Base-by-base conservation (phyloP, 2,797 vertebrate genomes). In the Chloroceryle inda region DNA sequence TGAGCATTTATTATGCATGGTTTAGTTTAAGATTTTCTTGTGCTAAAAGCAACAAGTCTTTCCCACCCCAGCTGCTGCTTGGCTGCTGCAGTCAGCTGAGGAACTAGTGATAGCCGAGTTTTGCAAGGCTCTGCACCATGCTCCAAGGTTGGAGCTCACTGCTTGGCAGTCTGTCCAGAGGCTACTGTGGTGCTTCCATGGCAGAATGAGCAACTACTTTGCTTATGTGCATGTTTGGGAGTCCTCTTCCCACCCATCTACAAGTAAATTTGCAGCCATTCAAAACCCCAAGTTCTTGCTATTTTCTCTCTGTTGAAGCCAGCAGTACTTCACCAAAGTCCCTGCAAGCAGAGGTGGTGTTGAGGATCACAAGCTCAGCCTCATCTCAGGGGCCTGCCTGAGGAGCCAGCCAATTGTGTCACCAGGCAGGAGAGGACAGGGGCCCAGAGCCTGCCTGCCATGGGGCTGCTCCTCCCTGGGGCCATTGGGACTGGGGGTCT, bases 111-210 rank as follows among this genome's bases (percentile, higher is more conserved):
- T 3, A 26, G 9, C 13, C 33, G 6, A 16, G 16, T 11, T 37
- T 38, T 52, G 8, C 26, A 80, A 45, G n/a, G 59, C 21, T n/a
- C 29, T 62, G 16, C 64, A 38, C 16, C 2, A 0, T 7, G 4
- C 42, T 24, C 44, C 1, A 1, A 55, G 47, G 12, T 2, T 3
- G 19, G 16, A 73, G 2, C 4, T 68, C 0, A 0, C 18, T 21
- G 6, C 9, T 72, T 0, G 0, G 5, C 18, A 75, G n/a, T 21
- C 55, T 26, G 38, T 50, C 21, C n/a, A 45, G 11, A 38, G 52
- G 84, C 16, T 52, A 13, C 16, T 5, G 13, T 11, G 6, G 19
- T 26, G 7, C 26, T 76, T 23, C 69, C 63, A 76, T 45, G 31
- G 56, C 23, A 82, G 21, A 82, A 91, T 35, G 62, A 45, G 5